These are phyloP conservation scores for Ammospiza nelsoni DNA, from an alignment of 2,113 vertebrate genomes.

Conservation along the genomic window DNA sequence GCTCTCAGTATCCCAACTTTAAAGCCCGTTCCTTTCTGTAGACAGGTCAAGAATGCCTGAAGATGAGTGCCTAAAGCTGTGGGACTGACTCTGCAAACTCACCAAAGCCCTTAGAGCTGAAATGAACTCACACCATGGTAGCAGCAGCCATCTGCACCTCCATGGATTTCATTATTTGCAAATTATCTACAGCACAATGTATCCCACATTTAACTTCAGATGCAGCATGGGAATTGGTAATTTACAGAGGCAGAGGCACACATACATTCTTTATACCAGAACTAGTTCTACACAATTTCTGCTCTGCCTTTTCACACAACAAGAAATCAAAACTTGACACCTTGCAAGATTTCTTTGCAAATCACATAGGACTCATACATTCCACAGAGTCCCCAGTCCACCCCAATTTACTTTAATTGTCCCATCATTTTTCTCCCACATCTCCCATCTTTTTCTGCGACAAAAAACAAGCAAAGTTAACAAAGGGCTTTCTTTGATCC, in stretches of 20 bases:
- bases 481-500: neutral
- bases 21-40: neutral
- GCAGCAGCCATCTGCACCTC: neutral
- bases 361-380: neutral
- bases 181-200: neutral
- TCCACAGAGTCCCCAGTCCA: neutral
- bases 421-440: neutral
- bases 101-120: neutral
- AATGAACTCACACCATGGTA: fast-evolving
- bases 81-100: neutral
- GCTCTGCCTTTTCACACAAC: neutral
- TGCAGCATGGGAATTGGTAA: neutral
- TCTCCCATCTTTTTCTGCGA: neutral
- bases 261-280: neutral
- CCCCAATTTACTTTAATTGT: neutral
- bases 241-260: neutral
- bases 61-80: neutral
- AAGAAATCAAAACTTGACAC: neutral
- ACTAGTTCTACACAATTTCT: neutral
- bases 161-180: neutral
- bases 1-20: neutral
- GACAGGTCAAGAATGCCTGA: neutral
- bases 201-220: neutral
- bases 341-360: neutral
- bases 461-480: neutral